Base-by-base conservation (phyloP, 2,113 vertebrate species). In the Gila orcuttii region DNA sequence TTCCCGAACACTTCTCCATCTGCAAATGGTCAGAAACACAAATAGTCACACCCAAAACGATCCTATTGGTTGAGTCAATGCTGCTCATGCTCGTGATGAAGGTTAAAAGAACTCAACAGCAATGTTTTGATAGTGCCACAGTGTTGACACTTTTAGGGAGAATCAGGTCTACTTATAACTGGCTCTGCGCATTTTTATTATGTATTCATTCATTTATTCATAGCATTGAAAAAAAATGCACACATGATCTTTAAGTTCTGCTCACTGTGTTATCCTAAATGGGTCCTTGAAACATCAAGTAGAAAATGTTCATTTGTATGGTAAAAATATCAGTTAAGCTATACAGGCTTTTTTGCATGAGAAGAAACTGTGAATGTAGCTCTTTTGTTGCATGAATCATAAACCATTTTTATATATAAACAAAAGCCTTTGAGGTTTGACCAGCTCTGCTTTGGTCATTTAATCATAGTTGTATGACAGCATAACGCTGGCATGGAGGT, bases 361-460 rank as follows among this genome's bases (percentile, higher is more conserved):
- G 64, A 76, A 19, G 31, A 64, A 39, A 42, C 21, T 11, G 45
- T 28, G 23, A 50, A 60, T 82, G 78, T 69, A 69, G 69, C 71
- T 50, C 42, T 55, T 86, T 86, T 88, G 66, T 88, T 45, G 68
- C 79, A 68, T 39, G 11, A 74, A 79, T 87, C 75, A 82, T 55
- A 83, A 69, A 69, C 59, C 28, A 12, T 17, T 33, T 68, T 52
- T 47, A 47, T 25, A 74, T 74, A 74, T 47, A 74, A 74, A 74
- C 71, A 75, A 79, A 74, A 55, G 50, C 31, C 79, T 84, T 80
- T 87, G 86, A 84, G 66, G 69, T 82, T 50, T 85, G 76, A 89
- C 86, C 86, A 85, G 79, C 66, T 81, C 77, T 80, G 28, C 47
- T 69, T 84, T 87, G 73, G 73, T 79, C 36, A 19, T 86, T 75